A percentile compares a stretch with the other conserved stretches of the same genome.
Conservation (phyloP, 2,797 vertebrate genomes). For the Enteromius mattozi region DNA sequence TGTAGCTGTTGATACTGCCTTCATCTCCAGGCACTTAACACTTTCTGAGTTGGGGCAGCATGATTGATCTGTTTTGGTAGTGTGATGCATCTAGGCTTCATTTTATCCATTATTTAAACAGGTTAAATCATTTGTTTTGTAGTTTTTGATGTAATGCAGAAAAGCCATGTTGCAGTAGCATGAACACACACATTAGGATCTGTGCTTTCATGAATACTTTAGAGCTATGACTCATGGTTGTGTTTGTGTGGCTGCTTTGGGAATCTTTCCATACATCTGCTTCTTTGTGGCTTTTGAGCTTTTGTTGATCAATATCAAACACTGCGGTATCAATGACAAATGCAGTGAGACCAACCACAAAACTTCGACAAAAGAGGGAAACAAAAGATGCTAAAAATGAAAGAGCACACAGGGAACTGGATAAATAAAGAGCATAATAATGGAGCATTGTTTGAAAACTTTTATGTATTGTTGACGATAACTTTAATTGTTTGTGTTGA, state of each 20-base stretch:
- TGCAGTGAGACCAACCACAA: constrained; percentile 16
- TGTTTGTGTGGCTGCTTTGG: constrained; percentile 8
- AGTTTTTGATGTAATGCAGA: constrained; percentile 8
- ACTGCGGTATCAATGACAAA: constrained; percentile 25
- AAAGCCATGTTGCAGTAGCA: not conserved
- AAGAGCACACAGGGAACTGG: not conserved
- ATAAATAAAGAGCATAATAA: not conserved
- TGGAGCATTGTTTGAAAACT: not conserved
- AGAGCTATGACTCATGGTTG: constrained; percentile 12
- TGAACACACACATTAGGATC: constrained; percentile 1
- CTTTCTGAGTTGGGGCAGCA: constrained; percentile 20
- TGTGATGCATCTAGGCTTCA: constrained; percentile 13
- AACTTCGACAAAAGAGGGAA: not conserved
- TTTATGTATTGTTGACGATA: not conserved
- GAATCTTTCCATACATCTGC: not conserved
- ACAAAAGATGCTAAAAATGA: not conserved
- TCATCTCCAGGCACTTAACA: constrained; percentile 28
- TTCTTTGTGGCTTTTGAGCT: constrained; percentile 33
- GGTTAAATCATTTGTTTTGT: constrained; percentile 33
- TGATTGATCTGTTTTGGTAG: constrained; percentile 39
- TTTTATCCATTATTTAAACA: constrained; percentile 34
- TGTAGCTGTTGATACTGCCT: constrained; percentile 27
- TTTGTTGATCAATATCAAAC: constrained; percentile 36
- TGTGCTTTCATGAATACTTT: constrained; percentile 24
- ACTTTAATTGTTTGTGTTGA: constrained; percentile 1